These are phyloP conservation scores for Syritta pipiens DNA, from an alignment of 2,888 invertebrate genomes.

Conservation along the genomic window DNA sequence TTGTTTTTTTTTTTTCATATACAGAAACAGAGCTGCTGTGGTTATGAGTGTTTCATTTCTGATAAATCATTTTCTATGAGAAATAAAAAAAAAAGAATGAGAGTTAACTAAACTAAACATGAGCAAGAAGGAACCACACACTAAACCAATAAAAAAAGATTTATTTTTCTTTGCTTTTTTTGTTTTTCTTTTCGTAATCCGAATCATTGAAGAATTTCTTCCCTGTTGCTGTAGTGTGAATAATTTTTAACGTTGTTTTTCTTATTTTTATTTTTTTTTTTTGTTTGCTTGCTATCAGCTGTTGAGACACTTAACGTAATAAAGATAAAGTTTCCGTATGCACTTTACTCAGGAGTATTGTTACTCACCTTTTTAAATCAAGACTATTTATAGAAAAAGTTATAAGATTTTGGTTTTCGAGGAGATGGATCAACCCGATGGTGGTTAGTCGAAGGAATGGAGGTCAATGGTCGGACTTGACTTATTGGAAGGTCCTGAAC, in stretches of 20 bases:
- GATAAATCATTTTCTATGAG: neutral
- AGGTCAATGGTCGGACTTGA: too few relatives aligned
- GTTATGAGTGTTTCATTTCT: slow-evolving; percentile 20
- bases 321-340: slow-evolving; percentile 44
- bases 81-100: neutral
- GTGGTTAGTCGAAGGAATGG: neutral
- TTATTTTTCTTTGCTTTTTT: neutral
- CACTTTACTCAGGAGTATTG: slow-evolving; percentile 25
- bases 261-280: neutral
- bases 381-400: neutral
- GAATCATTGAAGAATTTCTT: slow-evolving; percentile 1
- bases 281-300: slow-evolving; percentile 59
- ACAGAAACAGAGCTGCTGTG: slow-evolving; percentile 33
- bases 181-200: neutral
- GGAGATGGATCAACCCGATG: neutral
- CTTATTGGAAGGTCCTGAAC: too few relatives aligned
- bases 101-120: neutral
- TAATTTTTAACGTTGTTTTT: slow-evolving; percentile 20
- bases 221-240: slow-evolving; percentile 12
- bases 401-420: neutral
- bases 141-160: slow-evolving; percentile 11
- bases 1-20: slow-evolving; percentile 13
- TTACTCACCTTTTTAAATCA: slow-evolving; percentile 36
- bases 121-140: neutral
- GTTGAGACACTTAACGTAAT: slow-evolving; percentile 67